Evolutionary conservation across 2,797 vertebrate genomes (phyloP).

Genomic region (Enteromius argenteus): DNA sequence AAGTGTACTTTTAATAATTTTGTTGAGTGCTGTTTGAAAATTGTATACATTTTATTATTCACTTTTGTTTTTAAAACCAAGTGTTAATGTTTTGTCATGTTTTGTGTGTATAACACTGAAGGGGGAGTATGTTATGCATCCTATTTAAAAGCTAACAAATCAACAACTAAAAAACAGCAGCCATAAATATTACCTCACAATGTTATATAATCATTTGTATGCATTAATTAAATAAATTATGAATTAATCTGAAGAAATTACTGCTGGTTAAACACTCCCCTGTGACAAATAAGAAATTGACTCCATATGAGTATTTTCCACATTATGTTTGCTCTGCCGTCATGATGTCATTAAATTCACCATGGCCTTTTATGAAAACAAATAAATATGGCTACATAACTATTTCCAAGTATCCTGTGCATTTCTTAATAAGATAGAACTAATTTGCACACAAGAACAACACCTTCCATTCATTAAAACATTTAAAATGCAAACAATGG

Average conservation of each 20-base stretch:
- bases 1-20: not conserved
- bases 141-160: not conserved
- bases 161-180: not conserved
- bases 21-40: not conserved
- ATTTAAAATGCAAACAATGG: not conserved
- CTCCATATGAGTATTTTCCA: slow-evolving; percentile 7
- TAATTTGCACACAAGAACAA: not conserved
- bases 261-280: not conserved
- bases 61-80: not conserved
- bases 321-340: not conserved
- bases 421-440: not conserved
- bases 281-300: not conserved
- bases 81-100: not conserved
- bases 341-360: slow-evolving; percentile 11
- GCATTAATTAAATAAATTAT: not conserved
- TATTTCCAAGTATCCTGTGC: not conserved
- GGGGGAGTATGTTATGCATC: not conserved
- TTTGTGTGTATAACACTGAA: not conserved
- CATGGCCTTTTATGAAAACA: slow-evolving; percentile 15
- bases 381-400: not conserved
- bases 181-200: slow-evolving; percentile 1
- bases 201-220: not conserved
- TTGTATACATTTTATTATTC: not conserved
- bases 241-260: not conserved
- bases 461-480: not conserved